Evolutionary conservation across 2,888 invertebrate species (phyloP), one percentile per base, ranked within the genome.

Genomic region (Zootermopsis nevadensis): DNA sequence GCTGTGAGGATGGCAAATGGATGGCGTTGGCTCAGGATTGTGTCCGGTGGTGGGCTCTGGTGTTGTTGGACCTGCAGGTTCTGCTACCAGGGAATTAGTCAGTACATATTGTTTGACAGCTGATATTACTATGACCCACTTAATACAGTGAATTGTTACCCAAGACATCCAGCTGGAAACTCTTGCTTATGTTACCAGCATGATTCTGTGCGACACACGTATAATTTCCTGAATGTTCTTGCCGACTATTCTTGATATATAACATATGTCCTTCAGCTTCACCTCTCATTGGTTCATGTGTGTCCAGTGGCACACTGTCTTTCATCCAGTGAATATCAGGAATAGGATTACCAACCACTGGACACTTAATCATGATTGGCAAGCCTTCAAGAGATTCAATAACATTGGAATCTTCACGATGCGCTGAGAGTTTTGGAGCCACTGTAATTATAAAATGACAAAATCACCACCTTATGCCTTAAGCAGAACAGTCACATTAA

Each of bases 311-410:
- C 0, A 89, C 82, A 1, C 88, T 90, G 66, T 91, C 92, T 89
- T 93, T 93, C 84, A 91, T 89, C 94, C 94, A 94, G 33, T 88
- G 89, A 84, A 94, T 92, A 53, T 88, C 89, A 2, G 94, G 93
- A 81, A 88, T 85, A 0, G 94, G 94, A 86, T 91, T 89, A 0
- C 93, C 94, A 30, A 90, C 89, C 0, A 91, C 92, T 80, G 92
- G 91, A 87, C 93, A 93, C 83, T 90, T 89, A 15, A 92, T 86
- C 80, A 89, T 90, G 85, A 91, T 89, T 0, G 91, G 88, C 85
- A 91, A 90, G 0, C 90, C 91, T 0, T 90, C 89, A 38, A 92
- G 83, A 90, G 82, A 82, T 42, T 85, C 90, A 7, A 91, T 38
- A 22, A 84, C 81, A 66, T 85, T 85, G 0, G 83, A 69, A 10